Conservation (phyloP, 2,888 invertebrate species). For the Chrysina gloriosa region DNA sequence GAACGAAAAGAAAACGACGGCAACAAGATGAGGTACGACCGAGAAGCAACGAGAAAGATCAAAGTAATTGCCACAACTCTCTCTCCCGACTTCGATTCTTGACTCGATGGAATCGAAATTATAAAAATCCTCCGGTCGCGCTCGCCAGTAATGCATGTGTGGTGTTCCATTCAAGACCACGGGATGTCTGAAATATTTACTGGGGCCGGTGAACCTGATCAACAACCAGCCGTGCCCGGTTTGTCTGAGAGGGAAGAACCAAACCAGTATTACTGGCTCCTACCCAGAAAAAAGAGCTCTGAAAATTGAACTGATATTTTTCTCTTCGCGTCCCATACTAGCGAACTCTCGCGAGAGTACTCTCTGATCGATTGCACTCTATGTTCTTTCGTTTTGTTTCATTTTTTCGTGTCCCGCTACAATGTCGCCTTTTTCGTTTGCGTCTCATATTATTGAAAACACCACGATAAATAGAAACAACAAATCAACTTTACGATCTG, state of each 20-base stretch:
- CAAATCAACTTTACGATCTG: slow-evolving; percentile 49
- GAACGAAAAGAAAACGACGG: slow-evolving; percentile 31
- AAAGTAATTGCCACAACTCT: slow-evolving; percentile 28
- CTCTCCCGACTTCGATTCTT: slow-evolving; percentile 5
- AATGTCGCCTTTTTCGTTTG: slow-evolving; percentile 20
- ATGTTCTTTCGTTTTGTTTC: slow-evolving; percentile 24
- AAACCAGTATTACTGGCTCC: slow-evolving; percentile 63
- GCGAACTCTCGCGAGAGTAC: slow-evolving; percentile 21
- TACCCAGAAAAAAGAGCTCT: slow-evolving; percentile 46
- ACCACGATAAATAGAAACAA: slow-evolving; percentile 50
- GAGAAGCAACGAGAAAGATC: slow-evolving; percentile 23
- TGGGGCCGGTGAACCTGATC: slow-evolving; percentile 60
- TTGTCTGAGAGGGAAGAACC: slow-evolving; percentile 53
- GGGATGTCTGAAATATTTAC: slow-evolving; percentile 62
- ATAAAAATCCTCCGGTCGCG: slow-evolving; percentile 41
- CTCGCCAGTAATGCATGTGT: slow-evolving; percentile 56
- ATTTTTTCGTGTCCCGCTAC: background rate
- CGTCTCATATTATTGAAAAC: slow-evolving; percentile 39
- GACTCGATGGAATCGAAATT: slow-evolving; percentile 34
- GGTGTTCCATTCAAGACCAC: slow-evolving; percentile 58
- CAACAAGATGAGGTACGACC: slow-evolving; percentile 21
- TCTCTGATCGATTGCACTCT: slow-evolving; percentile 54
- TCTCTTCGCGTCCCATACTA: slow-evolving; percentile 45
- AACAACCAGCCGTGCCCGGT: slow-evolving; percentile 45
- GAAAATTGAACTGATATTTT: slow-evolving; percentile 57